Evolutionary conservation across 1,140 invertebrate species (phyloP).

Genomic region (Solenopsis fugax): DNA sequence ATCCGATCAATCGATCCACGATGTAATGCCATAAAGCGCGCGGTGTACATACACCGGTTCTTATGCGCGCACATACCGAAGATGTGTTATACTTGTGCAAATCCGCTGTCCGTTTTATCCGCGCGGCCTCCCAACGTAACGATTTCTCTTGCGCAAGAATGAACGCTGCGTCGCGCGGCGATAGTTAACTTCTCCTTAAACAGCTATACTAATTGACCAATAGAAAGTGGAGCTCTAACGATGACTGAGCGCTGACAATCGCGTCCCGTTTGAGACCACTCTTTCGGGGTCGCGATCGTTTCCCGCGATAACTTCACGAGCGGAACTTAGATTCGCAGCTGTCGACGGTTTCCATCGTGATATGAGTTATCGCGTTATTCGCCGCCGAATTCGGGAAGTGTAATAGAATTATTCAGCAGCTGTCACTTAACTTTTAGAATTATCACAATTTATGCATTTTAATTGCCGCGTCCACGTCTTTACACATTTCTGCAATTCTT

Average conservation of each 20-base stretch:
- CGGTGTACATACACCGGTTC: conserved; percentile 32
- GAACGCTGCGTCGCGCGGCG: conserved; percentile 34
- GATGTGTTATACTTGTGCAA: conserved; percentile 50
- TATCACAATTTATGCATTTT: not conserved
- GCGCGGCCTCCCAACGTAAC: conserved; percentile 33
- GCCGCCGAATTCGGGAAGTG: not conserved
- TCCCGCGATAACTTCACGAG: conserved; percentile 7
- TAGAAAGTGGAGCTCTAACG: conserved; percentile 77
- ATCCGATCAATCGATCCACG: conserved; percentile 56
- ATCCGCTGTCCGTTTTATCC: conserved; percentile 56
- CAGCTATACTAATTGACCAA: conserved; percentile 81
- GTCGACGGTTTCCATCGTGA: not conserved
- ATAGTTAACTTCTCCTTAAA: conserved; percentile 76
- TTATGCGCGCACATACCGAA: conserved; percentile 39
- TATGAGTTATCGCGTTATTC: not conserved
- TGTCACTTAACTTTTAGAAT: not conserved
- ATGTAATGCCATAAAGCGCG: conserved; percentile 49
- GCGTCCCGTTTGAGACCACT: conserved; percentile 66
- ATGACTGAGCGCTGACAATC: conserved; percentile 74
- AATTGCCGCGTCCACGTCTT: not conserved
- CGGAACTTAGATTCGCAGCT: conserved; percentile 40
- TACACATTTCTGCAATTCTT: not conserved
- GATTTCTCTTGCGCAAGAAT: conserved; percentile 77
- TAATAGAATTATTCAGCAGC: conserved; percentile 21
- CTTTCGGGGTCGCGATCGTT: conserved; percentile 64